Conservation (phyloP, 2,113 vertebrate genomes). For the Microtus montanus region DNA sequence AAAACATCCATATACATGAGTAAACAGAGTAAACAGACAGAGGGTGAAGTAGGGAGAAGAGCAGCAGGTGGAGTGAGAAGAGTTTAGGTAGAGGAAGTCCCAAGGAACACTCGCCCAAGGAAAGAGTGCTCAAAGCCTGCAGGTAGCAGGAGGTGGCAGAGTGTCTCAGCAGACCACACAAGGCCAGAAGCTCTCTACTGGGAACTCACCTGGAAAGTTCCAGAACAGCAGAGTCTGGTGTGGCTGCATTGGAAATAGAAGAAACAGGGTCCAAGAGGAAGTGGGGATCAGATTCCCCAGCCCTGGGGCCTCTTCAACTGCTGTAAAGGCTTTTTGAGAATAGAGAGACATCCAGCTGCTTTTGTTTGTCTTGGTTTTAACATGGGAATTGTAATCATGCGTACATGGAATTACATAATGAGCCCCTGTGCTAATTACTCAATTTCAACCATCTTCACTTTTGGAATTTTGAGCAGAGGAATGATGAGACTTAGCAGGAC, state of each 20-base stretch:
- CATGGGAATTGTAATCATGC: background rate
- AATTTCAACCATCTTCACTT: conserved; percentile 18
- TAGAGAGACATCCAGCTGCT: background rate
- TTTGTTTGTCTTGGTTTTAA: background rate
- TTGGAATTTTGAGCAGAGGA: conserved; percentile 5
- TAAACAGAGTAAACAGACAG: background rate
- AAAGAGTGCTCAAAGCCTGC: background rate
- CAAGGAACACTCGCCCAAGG: background rate
- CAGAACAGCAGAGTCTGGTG: background rate
- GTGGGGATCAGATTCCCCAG: background rate
- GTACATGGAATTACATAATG: background rate
- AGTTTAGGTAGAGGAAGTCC: background rate
- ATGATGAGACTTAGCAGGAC: background rate
- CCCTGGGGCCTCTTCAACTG: no score
- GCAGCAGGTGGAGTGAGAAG: background rate
- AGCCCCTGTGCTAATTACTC: background rate
- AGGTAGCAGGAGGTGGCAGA: background rate
- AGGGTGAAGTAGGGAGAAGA: background rate
- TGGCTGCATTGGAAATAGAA: background rate
- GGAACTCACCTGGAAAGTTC: background rate
- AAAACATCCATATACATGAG: background rate
- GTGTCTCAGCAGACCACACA: background rate
- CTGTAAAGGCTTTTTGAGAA: background rate
- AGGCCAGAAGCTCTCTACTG: background rate
- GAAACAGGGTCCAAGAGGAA: background rate